Percentiles rank a stretch among this genome's conserved stretches.
Conservation (phyloP, 2,113 vertebrate genomes). For the Balaeniceps rex region DNA sequence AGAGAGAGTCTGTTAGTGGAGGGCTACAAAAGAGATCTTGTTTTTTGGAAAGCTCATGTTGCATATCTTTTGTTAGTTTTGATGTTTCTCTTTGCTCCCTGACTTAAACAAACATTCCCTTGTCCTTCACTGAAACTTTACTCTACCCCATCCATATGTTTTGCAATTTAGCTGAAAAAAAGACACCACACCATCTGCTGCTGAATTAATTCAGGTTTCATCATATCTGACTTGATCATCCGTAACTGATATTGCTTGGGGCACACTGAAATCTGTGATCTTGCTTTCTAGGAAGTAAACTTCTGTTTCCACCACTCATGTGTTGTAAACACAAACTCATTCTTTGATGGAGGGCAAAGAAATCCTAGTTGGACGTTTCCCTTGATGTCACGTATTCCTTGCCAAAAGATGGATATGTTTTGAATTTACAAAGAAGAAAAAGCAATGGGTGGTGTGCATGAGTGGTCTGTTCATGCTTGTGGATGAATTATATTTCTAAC, state of each 20-base stretch:
- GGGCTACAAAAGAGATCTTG: background rate
- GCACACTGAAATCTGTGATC: background rate
- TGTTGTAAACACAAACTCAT: background rate
- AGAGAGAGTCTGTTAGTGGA: background rate
- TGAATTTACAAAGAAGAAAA: background rate
- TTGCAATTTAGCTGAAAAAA: constrained; percentile 12
- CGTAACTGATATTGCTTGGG: constrained; percentile 34
- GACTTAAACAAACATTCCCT: constrained; percentile 45
- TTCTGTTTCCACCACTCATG: background rate
- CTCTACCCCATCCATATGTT: background rate
- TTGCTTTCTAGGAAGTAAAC: constrained; percentile 52
- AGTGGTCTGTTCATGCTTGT: background rate
- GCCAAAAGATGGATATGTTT: background rate
- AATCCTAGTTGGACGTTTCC: background rate
- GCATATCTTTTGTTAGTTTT: background rate
- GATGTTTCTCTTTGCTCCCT: background rate
- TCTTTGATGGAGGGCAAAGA: background rate
- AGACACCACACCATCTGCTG: background rate
- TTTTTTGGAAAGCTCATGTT: background rate
- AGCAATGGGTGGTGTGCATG: background rate
- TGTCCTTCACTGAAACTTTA: constrained; percentile 23
- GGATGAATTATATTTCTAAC: background rate
- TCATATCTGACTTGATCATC: background rate
- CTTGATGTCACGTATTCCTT: background rate
- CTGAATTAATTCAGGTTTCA: constrained; percentile 41